Base-by-base conservation (phyloP, 2,888 invertebrate species). In the Chrysomela aeneicollis region DNA sequence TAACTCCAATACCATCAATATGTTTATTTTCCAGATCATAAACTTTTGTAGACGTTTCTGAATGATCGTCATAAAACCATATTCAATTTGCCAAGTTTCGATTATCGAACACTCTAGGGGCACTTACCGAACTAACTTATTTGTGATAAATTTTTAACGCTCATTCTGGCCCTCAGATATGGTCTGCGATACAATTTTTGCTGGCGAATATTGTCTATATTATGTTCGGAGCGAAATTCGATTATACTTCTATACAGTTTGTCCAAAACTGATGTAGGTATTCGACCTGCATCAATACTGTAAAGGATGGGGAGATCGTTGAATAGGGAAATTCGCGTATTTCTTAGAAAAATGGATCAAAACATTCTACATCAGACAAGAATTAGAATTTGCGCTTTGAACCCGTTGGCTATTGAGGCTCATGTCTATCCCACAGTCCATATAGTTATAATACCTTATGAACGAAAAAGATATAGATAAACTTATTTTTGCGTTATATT, bases 81-180 rank as follows among this genome's bases (percentile, higher is more conserved):
- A 37, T 51, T 59, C 59, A 59, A 59, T 59, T 59, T 50, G 50
- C 18, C 49, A 15, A 15, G 35, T 17, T 12, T 57, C 22, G 6
- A 42, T 47, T 5, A 59, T 51, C 59, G 35, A 52, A 42, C 32
- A 35, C n/a, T 52, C 9, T 51, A 59, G 26, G 10, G 21, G 35
- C 15, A 35, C 35, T 59, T 51, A 12, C 30, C 49, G 50, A 32
- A 51, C 59, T 21, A 21, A 51, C 59, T 37, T 15, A 59, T 52
- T 59, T 37, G 59, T 51, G 32, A 42, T 59, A 32, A 59, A 59
- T 19, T 32, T 59, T 59, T 59, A 32, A 59, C 26, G 42, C 22
- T 46, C 17, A 21, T 30, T 10, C 21, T 37, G 21, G 15, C 19
- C 19, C 37, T 15, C 8, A 9, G 37, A 15, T 42, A 12, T n/a